Evolutionary conservation across 30 jellyfish, hydroid and myxozoan species (phyloP).

Genomic region (Turritopsis dohrnii): DNA sequence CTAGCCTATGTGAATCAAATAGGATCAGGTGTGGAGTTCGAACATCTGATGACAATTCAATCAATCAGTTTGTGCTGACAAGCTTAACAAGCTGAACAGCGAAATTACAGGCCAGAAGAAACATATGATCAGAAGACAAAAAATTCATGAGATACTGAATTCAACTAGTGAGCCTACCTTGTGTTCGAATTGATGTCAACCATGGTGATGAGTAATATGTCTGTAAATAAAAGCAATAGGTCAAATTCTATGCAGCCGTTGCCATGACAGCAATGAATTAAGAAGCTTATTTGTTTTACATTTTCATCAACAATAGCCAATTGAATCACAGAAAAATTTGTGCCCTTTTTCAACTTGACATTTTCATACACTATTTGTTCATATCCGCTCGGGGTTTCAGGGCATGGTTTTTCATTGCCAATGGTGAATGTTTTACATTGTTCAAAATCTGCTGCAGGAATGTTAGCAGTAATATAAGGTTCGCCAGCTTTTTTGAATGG

Average conservation of each 20-base stretch:
- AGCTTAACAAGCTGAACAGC: too few species aligned
- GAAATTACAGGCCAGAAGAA: too few species aligned
- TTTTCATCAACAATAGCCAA: slow-evolving; percentile 51
- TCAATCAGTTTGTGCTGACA: too few species aligned
- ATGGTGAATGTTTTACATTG: slow-evolving; percentile 18
- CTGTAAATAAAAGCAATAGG: slow-evolving; percentile 12
- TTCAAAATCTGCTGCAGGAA: slow-evolving; percentile 33
- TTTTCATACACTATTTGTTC: slow-evolving; percentile 31
- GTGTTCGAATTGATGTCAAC: slow-evolving; percentile 52
- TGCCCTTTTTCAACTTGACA: slow-evolving; percentile 42
- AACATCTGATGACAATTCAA: too few species aligned
- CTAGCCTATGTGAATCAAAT: too few species aligned
- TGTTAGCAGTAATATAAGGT: slow-evolving; percentile 63
- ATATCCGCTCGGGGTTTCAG: too few species aligned
- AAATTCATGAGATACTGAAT: neutral
- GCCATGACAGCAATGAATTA: too few species aligned
- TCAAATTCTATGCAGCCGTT: too few species aligned
- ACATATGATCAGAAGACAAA: too few species aligned
- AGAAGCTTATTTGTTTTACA: too few species aligned
- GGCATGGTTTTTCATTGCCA: slow-evolving; percentile 18
- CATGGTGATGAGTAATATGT: slow-evolving; percentile 48
- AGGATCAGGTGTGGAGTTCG: too few species aligned
- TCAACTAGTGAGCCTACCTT: neutral
- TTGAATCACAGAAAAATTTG: slow-evolving; percentile 44
- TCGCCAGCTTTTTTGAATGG: slow-evolving; percentile 31